phyloP scores from a whole-genome alignment of 1,140 invertebrate genomes.

The Aphaenogaster floridana region DNA sequence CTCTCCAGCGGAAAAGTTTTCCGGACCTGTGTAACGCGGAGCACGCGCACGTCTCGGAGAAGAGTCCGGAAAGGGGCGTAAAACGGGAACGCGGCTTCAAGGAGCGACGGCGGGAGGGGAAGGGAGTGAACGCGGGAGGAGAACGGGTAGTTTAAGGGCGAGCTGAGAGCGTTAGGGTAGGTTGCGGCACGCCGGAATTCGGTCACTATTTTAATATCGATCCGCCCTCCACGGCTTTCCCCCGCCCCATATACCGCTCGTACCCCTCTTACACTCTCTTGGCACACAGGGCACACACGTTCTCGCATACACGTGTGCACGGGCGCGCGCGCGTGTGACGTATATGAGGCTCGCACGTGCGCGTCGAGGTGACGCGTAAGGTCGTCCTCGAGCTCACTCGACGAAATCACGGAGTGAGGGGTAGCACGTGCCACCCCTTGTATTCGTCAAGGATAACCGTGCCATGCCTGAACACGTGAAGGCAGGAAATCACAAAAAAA shows the following conservation, averaged over 20 bases:
- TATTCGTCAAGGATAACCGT: constrained; percentile 49
- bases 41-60: constrained; percentile 48
- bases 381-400: constrained; percentile 54
- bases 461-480: neutral
- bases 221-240: constrained; percentile 73
- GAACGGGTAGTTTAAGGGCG: constrained; percentile 75
- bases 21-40: constrained; percentile 32
- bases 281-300: constrained; percentile 29
- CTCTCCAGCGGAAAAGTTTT: constrained; percentile 65
- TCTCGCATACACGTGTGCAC: constrained; percentile 1
- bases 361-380: constrained; percentile 58
- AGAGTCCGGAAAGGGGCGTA: constrained; percentile 49
- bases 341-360: constrained; percentile 55
- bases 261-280: constrained; percentile 39
- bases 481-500: neutral
- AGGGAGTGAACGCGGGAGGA: constrained; percentile 20
- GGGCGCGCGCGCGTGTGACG: constrained; percentile 9
- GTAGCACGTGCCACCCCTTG: constrained; percentile 48
- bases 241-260: constrained; percentile 24
- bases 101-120: constrained; percentile 44
- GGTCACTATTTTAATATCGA: constrained; percentile 87
- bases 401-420: constrained; percentile 46
- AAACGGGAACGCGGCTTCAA: constrained; percentile 53
- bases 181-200: constrained; percentile 85
- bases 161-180: constrained; percentile 82